phyloP scores from a whole-genome alignment of 2,797 vertebrate genomes.

The Myotis daubentonii region DNA sequence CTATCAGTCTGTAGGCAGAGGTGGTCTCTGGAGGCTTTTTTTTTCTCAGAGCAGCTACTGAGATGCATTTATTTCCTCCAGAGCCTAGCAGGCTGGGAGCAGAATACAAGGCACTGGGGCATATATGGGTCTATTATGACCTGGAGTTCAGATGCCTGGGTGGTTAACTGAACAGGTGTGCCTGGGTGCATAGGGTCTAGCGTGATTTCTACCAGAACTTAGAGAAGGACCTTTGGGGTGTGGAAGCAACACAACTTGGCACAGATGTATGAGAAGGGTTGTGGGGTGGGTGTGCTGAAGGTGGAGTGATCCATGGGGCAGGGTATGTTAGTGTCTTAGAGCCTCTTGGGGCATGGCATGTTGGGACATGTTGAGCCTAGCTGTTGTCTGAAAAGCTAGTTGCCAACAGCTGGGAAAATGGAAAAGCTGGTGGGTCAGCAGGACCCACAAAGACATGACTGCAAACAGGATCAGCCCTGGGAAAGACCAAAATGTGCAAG shows the following conservation, averaged over 20 bases:
- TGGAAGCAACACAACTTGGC: constrained; percentile 39
- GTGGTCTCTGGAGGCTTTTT: too few relatives aligned
- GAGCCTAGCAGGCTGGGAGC: constrained; percentile 4
- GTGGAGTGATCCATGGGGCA: neutral
- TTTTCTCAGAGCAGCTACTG: constrained; percentile 14
- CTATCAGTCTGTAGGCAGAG: too few relatives aligned
- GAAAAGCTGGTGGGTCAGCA: neutral
- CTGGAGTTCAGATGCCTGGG: constrained; percentile 50
- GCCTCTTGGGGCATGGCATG: neutral
- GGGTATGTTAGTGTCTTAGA: neutral
- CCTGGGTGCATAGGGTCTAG: neutral
- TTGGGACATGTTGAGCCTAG: neutral
- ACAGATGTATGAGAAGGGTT: neutral
- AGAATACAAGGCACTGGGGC: constrained; percentile 59
- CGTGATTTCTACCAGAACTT: neutral
- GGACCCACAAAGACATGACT: neutral
- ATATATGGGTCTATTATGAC: neutral
- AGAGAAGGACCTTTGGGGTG: constrained; percentile 10
- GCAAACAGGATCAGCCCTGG: neutral
- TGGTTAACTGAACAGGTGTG: constrained; percentile 3
- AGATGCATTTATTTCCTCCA: constrained; percentile 69
- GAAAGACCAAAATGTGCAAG: neutral
- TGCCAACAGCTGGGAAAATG: neutral
- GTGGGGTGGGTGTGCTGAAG: neutral
- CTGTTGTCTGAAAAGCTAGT: neutral